Conservation (phyloP, 2,113 vertebrate species). For the Hippopotamus amphibius region DNA sequence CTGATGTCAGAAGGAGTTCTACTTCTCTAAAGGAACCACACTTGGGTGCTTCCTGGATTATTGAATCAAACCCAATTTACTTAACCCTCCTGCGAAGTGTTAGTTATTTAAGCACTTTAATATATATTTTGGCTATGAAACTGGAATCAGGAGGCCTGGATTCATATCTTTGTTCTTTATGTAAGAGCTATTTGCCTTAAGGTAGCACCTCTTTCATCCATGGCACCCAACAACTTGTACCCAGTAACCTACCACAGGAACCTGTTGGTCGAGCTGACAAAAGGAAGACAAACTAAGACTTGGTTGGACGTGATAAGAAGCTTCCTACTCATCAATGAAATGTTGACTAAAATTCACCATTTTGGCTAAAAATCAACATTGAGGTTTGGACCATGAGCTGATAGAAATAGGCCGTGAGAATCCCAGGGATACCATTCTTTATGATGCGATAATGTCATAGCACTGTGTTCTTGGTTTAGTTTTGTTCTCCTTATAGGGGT, state of each 20-base stretch:
- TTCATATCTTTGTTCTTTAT: not conserved
- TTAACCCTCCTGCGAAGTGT: constrained; percentile 44
- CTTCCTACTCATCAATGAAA: not conserved
- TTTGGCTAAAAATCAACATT: not conserved
- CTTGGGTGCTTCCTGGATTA: constrained; percentile 33
- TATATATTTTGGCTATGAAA: constrained; percentile 58
- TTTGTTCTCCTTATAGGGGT: too few relatives aligned
- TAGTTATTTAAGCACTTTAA: constrained; percentile 65
- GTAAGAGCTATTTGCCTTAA: constrained; percentile 21
- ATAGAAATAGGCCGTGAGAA: not conserved
- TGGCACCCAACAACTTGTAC: not conserved
- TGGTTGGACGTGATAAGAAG: not conserved
- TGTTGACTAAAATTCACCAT: not conserved
- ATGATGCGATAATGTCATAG: not conserved
- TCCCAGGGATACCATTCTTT: not conserved
- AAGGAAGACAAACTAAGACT: not conserved
- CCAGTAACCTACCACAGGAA: too few relatives aligned
- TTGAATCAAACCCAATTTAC: constrained; percentile 53
- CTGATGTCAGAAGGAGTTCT: constrained; percentile 49
- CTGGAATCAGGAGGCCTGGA: not conserved
- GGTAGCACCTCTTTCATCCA: not conserved
- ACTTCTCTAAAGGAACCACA: constrained; percentile 46
- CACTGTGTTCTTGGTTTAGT: not conserved
- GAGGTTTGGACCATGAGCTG: not conserved
- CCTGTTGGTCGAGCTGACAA: not conserved